Percentiles rank a stretch among this genome's conserved stretches.
Evolutionary conservation across 2,113 vertebrate genomes (phyloP).

Genomic region (Aramus guarauna): DNA sequence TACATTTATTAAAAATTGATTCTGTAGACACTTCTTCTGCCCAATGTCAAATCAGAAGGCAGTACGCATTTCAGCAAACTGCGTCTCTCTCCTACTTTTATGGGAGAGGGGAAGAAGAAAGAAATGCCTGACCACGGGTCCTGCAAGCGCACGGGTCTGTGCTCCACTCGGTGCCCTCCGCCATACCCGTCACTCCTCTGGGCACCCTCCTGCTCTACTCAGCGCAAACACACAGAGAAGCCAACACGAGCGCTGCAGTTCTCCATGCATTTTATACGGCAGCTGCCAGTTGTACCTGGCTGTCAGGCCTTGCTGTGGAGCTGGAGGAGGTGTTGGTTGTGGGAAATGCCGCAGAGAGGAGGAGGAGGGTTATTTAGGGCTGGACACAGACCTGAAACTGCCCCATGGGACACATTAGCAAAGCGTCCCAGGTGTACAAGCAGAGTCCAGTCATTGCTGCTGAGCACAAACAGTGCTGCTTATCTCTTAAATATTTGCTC

Average conservation of each 20-base stretch:
- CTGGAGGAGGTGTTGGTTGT: neutral
- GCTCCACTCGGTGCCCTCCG: fast-evolving
- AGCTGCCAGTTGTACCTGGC: neutral
- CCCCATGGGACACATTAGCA: fast-evolving
- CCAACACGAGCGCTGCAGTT: neutral
- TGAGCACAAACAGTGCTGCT: neutral
- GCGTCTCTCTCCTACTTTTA: neutral
- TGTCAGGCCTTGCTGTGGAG: neutral
- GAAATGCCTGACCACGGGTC: neutral
- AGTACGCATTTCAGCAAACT: slow-evolving; percentile 3
- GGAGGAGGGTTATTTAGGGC: neutral
- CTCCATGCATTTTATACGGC: fast-evolving
- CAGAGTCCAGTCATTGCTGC: neutral
- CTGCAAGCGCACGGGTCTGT: fast-evolving
- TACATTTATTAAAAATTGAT: slow-evolving; percentile 69
- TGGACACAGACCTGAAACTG: neutral
- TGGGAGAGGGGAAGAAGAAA: neutral
- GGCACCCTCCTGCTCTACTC: neutral
- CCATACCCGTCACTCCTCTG: neutral
- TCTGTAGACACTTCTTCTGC: slow-evolving; percentile 57
- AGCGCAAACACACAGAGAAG: fast-evolving
- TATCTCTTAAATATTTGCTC: neutral
- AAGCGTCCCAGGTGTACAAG: fast-evolving
- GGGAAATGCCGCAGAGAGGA: neutral
- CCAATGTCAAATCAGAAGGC: slow-evolving; percentile 56